Evolutionary conservation across 2,797 vertebrate genomes (phyloP), one percentile per base, ranked within the genome.

Genomic region (Triplophysa yarkandensis): DNA sequence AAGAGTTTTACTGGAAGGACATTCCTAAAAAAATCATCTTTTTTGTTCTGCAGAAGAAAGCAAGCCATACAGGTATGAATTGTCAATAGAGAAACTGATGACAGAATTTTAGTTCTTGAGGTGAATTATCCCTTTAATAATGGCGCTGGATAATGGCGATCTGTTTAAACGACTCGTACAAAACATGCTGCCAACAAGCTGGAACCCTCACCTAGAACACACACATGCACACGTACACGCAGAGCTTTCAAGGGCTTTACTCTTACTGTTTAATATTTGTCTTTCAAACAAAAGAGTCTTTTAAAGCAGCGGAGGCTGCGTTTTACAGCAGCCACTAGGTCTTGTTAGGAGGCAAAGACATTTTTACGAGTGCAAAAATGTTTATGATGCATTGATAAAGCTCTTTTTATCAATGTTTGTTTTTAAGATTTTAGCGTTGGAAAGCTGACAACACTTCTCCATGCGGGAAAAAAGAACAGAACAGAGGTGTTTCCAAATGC

Each of bases 351-450:
- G 75, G 83, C 78, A 75, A 76, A 69, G 77, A 43, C 9, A 19
- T 58, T 81, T 77, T 80, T 75, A 3, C n/a, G 55, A 54, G 52
- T 43, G 58, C 69, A 83, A 80, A 80, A 66, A 64, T 82, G 79
- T 86, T 87, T 85, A 87, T 34, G 39, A 74, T 84, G 71, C 77
- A n/a, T n/a, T n/a, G n/a, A n/a, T n/a, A n/a, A n/a, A 32, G 28
- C 4, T 25, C 25, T 27, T 11, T 10, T 58, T 58, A 9, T 58
- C 55, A 19, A 7, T 4, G 27, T 30, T 57, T 44, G 3, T 5
- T 6, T 57, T 58, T 8, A 57, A 57, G 7, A 30, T 32, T 57
- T 30, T 57, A 25, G 50, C 4, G 5, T 7, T 54, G 10, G 21
- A 54, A 54, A 54, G 11, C 13, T 17, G 25, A 7, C 23, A 4